These are phyloP conservation scores for Atrichornis clamosus DNA, from an alignment of 2,113 vertebrate genomes.

Conservation along the genomic window DNA sequence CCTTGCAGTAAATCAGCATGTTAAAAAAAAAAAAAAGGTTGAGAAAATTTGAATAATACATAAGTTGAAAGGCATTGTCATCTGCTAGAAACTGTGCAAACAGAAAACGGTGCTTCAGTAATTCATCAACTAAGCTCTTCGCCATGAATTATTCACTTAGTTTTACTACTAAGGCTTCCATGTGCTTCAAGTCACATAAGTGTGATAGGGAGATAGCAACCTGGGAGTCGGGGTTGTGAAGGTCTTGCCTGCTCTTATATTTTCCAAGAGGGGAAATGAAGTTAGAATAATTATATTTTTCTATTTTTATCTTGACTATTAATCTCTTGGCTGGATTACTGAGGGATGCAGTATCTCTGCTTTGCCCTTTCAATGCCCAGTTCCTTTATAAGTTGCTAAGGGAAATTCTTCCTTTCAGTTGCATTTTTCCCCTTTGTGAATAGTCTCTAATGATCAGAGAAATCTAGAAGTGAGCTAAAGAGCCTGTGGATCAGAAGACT, in stretches of 20 bases:
- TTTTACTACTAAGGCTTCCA: constrained; percentile 40
- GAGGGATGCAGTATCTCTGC: background rate
- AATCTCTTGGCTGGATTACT: constrained; percentile 52
- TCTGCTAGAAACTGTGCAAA: background rate
- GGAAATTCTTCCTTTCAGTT: background rate
- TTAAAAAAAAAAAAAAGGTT: background rate
- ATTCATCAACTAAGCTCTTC: constrained; percentile 21
- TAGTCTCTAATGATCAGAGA: background rate
- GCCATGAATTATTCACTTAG: constrained; percentile 48
- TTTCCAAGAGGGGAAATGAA: constrained; percentile 44
- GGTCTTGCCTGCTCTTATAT: constrained; percentile 2
- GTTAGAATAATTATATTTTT: constrained; percentile 52
- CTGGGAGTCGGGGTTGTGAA: constrained; percentile 29
- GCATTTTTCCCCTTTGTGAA: constrained; percentile 5
- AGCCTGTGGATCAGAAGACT: background rate
- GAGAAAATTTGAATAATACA: background rate
- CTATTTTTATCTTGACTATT: constrained; percentile 52
- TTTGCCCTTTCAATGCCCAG: constrained; percentile 30
- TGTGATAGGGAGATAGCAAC: constrained; percentile 29
- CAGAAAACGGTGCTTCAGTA: background rate
- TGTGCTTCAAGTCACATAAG: constrained; percentile 2
- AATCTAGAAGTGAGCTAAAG: background rate
- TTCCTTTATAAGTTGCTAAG: background rate
- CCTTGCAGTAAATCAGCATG: background rate
- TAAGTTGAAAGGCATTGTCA: constrained; percentile 23